Percentiles rank a stretch among this genome's conserved stretches.
Evolutionary conservation across 2,797 vertebrate species (phyloP).

Genomic region (Masticophis lateralis): DNA sequence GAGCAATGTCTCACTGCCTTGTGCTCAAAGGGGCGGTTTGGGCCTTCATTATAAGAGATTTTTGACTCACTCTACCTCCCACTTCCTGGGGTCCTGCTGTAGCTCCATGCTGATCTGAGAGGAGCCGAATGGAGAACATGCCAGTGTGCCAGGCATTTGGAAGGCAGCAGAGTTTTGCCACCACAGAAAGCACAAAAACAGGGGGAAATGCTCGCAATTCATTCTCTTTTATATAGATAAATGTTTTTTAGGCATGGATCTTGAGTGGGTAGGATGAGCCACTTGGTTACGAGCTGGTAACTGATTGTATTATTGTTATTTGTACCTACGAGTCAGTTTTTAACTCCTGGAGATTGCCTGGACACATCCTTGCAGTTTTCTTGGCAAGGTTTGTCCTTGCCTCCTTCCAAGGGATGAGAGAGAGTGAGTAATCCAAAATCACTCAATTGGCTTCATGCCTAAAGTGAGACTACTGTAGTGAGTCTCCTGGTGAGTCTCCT

Average conservation of each 20-base stretch:
- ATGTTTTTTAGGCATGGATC: background rate
- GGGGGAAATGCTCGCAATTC: background rate
- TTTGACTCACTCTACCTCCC: background rate
- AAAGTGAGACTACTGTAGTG: background rate
- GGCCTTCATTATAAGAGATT: background rate
- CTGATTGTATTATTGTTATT: background rate
- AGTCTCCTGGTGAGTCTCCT: background rate
- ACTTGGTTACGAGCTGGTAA: background rate
- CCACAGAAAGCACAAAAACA: background rate
- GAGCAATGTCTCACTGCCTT: background rate
- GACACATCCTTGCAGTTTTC: background rate
- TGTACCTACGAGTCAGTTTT: background rate
- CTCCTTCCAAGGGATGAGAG: background rate
- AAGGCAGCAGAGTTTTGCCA: background rate
- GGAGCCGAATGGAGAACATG: background rate
- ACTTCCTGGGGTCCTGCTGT: background rate
- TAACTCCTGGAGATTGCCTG: background rate
- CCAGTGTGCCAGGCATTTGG: background rate
- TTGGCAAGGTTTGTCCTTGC: background rate
- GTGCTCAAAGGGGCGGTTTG: background rate
- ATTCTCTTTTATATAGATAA: background rate
- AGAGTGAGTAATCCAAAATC: background rate
- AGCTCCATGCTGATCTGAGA: background rate
- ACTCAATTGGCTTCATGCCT: background rate
- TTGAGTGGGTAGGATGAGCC: background rate